A percentile compares a stretch with the other conserved stretches of the same genome.
These are phyloP conservation scores for Tenthredo livida DNA, from an alignment of 2,888 invertebrate species.

Conservation along the genomic window DNA sequence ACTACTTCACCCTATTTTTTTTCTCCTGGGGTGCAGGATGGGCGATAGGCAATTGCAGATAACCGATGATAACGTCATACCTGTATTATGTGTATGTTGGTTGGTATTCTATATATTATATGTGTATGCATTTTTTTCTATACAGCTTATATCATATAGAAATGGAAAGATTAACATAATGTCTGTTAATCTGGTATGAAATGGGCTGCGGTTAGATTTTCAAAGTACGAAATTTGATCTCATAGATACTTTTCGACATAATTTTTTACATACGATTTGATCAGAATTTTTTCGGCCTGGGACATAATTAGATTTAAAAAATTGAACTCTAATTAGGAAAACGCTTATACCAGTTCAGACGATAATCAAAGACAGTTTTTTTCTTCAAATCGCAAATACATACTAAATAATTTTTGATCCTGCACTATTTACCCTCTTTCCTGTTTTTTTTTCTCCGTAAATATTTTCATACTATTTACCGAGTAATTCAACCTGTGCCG, in stretches of 20 bases:
- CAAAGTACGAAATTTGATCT: no score
- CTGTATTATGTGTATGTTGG: neutral
- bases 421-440: neutral
- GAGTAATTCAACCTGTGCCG: neutral
- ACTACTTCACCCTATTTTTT: neutral
- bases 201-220: no score
- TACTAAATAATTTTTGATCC: neutral
- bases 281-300: no score
- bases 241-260: no score
- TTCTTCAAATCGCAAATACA: no score
- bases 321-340: no score
- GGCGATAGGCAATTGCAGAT: constrained; percentile 14
- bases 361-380: no score
- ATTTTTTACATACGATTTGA: no score
- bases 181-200: neutral
- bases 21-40: neutral
- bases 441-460: neutral
- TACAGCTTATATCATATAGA: neutral
- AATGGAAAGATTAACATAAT: neutral
- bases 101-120: neutral
- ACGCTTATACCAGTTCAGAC: no score
- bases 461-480: neutral
- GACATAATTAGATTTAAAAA: no score
- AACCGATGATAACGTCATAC: neutral
- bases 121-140: neutral